Evolutionary conservation across 2,113 vertebrate species (phyloP).

Genomic region (Serinus canaria): DNA sequence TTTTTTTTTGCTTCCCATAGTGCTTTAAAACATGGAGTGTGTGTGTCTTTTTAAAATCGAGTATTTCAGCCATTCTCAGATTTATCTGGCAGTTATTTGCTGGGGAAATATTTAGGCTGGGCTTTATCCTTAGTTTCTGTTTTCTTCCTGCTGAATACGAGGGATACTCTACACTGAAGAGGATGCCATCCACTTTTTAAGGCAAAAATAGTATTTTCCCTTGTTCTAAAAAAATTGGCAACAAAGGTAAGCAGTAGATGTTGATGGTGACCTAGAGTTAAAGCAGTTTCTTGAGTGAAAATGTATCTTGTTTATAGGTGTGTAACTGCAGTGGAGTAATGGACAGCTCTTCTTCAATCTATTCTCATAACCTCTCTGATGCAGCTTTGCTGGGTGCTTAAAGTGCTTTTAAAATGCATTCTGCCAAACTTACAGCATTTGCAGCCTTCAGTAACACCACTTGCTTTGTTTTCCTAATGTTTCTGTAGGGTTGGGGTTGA

Average conservation of each 20-base stretch:
- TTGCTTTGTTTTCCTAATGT: slow-evolving; percentile 57
- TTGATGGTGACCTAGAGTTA: background rate
- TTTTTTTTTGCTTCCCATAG: background rate
- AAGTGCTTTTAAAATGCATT: slow-evolving; percentile 30
- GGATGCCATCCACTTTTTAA: background rate
- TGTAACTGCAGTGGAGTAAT: background rate
- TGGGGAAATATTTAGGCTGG: background rate
- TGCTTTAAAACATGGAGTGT: background rate
- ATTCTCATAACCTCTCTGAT: background rate
- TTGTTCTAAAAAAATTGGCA: background rate
- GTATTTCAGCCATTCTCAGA: background rate
- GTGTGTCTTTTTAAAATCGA: accelerated
- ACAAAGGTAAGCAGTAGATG: slow-evolving; percentile 8
- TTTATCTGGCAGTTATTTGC: background rate
- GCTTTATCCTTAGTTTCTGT: background rate
- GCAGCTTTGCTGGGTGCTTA: slow-evolving; percentile 58
- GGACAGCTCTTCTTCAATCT: background rate
- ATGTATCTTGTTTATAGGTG: background rate
- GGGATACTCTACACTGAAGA: background rate
- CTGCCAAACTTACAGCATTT: background rate
- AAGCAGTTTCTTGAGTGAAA: background rate
- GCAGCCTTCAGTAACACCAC: slow-evolving; percentile 38
- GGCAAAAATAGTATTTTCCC: background rate
- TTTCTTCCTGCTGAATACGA: background rate
- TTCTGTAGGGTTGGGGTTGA: slow-evolving; percentile 94